phyloP scores from a whole-genome alignment of 2,797 vertebrate species.

The Lophotriccus pileatus region DNA sequence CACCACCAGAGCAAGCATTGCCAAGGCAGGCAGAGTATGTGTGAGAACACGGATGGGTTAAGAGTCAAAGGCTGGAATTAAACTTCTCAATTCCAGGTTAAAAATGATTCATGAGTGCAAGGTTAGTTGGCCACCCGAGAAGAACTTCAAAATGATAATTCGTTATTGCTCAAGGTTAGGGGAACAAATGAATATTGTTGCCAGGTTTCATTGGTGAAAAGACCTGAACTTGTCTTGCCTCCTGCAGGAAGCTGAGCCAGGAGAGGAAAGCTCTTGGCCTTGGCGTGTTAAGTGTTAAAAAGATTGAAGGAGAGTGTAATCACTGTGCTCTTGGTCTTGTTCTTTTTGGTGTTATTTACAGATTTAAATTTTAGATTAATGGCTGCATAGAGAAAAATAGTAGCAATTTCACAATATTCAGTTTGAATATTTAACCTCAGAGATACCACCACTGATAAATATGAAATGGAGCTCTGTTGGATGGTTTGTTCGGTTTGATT shows the following conservation, averaged over 20 bases:
- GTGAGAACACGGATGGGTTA: not conserved
- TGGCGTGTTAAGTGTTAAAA: not conserved
- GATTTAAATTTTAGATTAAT: not conserved
- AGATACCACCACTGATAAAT: not conserved
- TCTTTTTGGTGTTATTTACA: not conserved
- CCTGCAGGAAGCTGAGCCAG: not conserved
- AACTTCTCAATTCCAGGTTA: not conserved
- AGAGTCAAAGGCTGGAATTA: not conserved
- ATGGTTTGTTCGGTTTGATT: not conserved
- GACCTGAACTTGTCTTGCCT: not conserved
- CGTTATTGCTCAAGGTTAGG: not conserved
- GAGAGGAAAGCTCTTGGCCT: not conserved
- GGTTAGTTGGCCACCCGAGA: not conserved
- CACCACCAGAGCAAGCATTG: fast-evolving
- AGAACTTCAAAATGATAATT: not conserved
- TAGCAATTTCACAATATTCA: not conserved
- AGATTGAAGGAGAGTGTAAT: not conserved
- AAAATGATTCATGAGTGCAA: not conserved
- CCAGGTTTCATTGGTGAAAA: not conserved
- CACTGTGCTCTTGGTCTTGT: not conserved
- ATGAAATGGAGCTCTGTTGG: not conserved
- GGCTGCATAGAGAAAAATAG: not conserved
- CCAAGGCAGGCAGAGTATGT: fast-evolving
- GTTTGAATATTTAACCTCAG: not conserved
- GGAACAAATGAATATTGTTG: fast-evolving